phyloP scores from a whole-genome alignment of 2,888 invertebrate genomes.

The Artemia sinica region DNA sequence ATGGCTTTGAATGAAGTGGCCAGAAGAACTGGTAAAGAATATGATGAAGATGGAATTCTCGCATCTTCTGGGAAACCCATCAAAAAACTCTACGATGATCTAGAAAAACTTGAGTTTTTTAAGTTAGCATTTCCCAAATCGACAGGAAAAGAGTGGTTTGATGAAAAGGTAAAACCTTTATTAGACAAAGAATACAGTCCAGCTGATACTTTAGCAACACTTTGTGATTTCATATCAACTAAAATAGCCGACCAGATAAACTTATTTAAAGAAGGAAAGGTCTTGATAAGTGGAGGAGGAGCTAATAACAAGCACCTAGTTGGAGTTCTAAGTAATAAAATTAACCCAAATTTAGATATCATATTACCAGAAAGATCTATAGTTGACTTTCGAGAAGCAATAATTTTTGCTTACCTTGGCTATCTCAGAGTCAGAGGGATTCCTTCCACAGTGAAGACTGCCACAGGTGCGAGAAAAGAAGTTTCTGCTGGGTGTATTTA shows the following conservation, averaged over 20 bases:
- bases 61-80: neutral
- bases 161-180: neutral
- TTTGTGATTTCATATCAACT: neutral
- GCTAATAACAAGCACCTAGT: neutral
- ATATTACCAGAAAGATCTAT: neutral
- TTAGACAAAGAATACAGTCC: neutral
- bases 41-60: neutral
- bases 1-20: neutral
- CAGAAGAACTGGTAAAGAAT: neutral
- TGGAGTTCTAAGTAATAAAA: neutral
- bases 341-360: neutral
- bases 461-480: slow-evolving; percentile 1
- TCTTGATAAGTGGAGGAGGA: slow-evolving; percentile 6
- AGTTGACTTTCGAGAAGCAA: slow-evolving; percentile 1
- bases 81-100: neutral
- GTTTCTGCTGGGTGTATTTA: slow-evolving; percentile 1
- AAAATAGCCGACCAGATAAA: neutral
- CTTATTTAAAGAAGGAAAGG: neutral
- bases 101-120: neutral
- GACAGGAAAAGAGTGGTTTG: slow-evolving; percentile 8
- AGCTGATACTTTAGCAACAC: neutral
- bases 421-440: neutral
- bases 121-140: neutral
- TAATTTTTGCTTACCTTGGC: neutral
- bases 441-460: neutral